Evolutionary conservation across 2,113 vertebrate genomes (phyloP).

Genomic region (Cyanoliseus patagonus): DNA sequence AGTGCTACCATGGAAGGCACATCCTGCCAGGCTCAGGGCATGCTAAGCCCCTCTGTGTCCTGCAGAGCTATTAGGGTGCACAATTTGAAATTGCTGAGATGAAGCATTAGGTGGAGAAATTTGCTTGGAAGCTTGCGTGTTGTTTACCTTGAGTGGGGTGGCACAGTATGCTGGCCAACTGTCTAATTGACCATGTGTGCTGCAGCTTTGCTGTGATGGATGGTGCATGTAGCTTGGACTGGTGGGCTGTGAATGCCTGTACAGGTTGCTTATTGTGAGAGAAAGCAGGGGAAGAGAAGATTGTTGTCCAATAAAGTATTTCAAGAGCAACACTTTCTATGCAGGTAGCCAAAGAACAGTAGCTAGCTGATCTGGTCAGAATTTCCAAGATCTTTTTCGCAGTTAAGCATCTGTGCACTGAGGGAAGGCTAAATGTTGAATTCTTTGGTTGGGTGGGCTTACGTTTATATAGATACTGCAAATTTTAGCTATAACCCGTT

Average conservation of each 20-base stretch:
- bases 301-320: neutral
- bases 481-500: neutral
- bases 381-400: neutral
- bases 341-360: neutral
- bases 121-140: neutral
- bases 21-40: neutral
- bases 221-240: neutral
- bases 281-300: neutral
- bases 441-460: neutral
- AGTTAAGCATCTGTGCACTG: neutral
- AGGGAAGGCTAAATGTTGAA: neutral
- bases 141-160: neutral
- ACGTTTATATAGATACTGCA: neutral
- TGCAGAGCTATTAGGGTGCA: neutral
- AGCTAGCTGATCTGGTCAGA: neutral
- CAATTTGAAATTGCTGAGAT: neutral
- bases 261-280: fast-evolving
- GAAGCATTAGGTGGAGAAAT: neutral
- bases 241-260: fast-evolving
- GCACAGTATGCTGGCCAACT: fast-evolving
- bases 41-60: neutral
- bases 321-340: neutral
- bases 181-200: neutral
- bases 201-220: neutral
- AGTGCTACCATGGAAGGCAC: fast-evolving